Percentiles rank a stretch among this genome's conserved stretches.
Conservation (phyloP, 2,888 invertebrate genomes). For the Agrochola macilenta region DNA sequence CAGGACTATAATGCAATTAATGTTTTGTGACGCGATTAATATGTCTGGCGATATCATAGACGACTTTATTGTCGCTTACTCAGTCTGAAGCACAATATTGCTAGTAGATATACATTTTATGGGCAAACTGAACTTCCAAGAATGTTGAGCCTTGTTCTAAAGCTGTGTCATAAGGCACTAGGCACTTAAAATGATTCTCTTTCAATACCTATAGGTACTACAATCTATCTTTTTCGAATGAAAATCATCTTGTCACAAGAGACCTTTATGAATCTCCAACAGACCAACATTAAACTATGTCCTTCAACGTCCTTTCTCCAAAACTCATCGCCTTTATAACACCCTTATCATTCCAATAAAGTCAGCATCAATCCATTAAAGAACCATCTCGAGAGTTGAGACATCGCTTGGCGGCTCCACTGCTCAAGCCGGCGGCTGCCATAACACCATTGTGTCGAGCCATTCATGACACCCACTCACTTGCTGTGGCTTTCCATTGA, state of each 20-base stretch:
- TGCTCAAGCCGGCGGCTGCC: conserved; percentile 53
- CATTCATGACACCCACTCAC: conserved; percentile 67
- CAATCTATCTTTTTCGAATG: neutral
- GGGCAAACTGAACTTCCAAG: neutral
- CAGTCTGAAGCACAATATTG: conserved; percentile 13
- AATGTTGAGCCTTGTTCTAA: neutral
- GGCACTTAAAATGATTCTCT: neutral
- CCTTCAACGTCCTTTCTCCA: conserved; percentile 25
- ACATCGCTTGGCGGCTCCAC: conserved; percentile 41
- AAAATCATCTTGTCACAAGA: neutral
- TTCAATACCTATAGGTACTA: too few species aligned
- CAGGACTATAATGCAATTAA: conserved; percentile 29
- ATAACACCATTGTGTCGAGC: conserved; percentile 69
- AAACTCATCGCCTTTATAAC: conserved; percentile 38
- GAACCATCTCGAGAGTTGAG: conserved; percentile 50
- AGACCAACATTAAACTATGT: neutral
- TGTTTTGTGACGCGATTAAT: conserved; percentile 26
- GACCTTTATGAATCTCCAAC: neutral
- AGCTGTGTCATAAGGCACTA: too few species aligned
- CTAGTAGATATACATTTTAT: conserved; percentile 9
- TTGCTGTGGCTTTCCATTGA: conserved; percentile 63
- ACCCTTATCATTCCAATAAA: conserved; percentile 46
- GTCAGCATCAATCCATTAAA: conserved; percentile 48
- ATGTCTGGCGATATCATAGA: neutral
- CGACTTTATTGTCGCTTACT: neutral